Conservation (phyloP, 2,797 vertebrate species). For the Karalla daura region DNA sequence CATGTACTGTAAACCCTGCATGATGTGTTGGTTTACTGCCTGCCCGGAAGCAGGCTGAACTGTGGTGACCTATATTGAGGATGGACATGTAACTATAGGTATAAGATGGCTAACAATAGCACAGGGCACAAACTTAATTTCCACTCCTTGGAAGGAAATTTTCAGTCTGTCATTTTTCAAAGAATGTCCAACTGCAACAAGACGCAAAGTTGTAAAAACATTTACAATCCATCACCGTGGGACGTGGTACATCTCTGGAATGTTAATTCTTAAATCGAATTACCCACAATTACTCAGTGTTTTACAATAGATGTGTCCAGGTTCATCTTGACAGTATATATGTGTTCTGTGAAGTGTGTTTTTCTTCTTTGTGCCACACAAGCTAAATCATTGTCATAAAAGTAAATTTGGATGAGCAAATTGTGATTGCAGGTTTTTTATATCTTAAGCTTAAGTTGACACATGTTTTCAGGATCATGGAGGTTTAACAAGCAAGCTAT, state of each 20-base stretch:
- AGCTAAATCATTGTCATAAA: not conserved
- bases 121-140: not conserved
- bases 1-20: not conserved
- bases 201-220: not conserved
- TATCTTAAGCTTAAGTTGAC: not conserved
- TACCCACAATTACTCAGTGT: not conserved
- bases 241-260: too few relatives aligned
- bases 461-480: not conserved
- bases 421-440: not conserved
- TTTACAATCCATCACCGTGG: too few relatives aligned
- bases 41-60: constrained; percentile 11
- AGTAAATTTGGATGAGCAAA: not conserved
- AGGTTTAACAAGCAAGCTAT: not conserved
- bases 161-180: not conserved
- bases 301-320: constrained; percentile 16
- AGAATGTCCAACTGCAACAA: not conserved
- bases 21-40: not conserved
- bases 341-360: too few relatives aligned
- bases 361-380: too few relatives aligned
- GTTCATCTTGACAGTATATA: too few relatives aligned
- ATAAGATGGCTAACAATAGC: constrained; percentile 12
- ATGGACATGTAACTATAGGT: not conserved
- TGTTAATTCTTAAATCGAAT: too few relatives aligned
- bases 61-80: constrained; percentile 24
- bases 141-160: not conserved